Base-by-base conservation (phyloP, 2,113 vertebrate genomes). In the Ceyx melanurus region DNA sequence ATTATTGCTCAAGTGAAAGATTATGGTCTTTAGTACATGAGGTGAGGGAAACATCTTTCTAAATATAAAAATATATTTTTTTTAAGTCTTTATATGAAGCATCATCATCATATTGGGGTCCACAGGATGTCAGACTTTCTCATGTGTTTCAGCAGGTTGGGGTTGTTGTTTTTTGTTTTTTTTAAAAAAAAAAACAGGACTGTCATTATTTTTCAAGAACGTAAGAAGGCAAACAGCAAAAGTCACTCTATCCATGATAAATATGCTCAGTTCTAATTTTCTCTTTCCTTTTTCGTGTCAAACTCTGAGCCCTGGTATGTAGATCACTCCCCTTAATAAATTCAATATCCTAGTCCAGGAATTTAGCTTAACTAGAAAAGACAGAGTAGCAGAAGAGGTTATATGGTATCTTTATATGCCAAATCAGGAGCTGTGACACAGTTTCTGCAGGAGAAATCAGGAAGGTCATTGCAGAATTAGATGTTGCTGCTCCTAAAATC, bases 21-120 rank as follows among this genome's bases (percentile, higher is more conserved):
- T 31, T 64, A 1, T 2, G 1, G 35, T 43, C 53, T 68, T 57
- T 74, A 74, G 11, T 40, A 70, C 15, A 18, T 0, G 0, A 42
- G 16, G 13, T 35, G 29, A 62, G 50, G 22, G 7, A 71, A 67
- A 11, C 31, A 58, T 7, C 12, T 74, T 87, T 56, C 42, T 31
- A 64, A 84, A 74, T 21, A 13, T 37, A 17, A 82, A 57, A 15
- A 53, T 8, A 25, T 8, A 11, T 16, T 31, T 81, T 62, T 72
- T 50, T 2, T 58, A 62, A 50, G 20, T 42, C 10, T 87, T 86
- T 45, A 9, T 66, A n/a, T 26, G 43, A 80, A 37, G 7, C 20
- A 33, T 26, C 25, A 33, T 29, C 25, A 31, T 74, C 19, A 12
- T 33, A 4, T 7, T 48, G 43, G 29, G 86, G 42, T 23, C 67